Base-by-base conservation (phyloP, 2,797 vertebrate genomes). In the Pterois miles region DNA sequence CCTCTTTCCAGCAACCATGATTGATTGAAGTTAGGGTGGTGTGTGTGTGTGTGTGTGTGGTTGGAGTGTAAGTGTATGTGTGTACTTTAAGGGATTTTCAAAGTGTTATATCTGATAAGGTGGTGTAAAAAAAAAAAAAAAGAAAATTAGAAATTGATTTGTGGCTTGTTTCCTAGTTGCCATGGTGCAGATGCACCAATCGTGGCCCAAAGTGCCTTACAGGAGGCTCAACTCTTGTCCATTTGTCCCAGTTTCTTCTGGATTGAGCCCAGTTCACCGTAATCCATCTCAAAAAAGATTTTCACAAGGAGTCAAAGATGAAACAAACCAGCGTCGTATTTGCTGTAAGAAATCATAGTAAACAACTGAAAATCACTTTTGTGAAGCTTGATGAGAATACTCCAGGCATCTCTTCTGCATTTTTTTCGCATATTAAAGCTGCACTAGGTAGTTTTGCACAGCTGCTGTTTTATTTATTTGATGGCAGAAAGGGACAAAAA, bases 31-130 rank as follows among this genome's bases (percentile, higher is more conserved):
- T 54, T 29, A 18, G 31, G 14, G 40, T n/a, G 33, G 67, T 53
- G 23, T 62, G 48, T 38, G 27, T 64, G 16, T 27, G 50, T 25
- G 6, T 65, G 22, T 81, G 52, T 58, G 22, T 66, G 27, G 57
- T 7, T 82, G 43, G 12, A 13, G 25, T 48, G 25, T 71, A 12
- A 14, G n/a, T 33, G 31, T 54, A 31, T 73, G 54, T 72, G 25
- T 65, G 40, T 68, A 65, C 9, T 76, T 48, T 54, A 5, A 58
- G 29, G 16, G 53, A 27, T 53, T 86, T 87, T 86, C 83, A 91
- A 93, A 90, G 89, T 91, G 89, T 88, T 78, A 22, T 67, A 67
- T 81, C 59, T 60, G 40, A 84, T 67, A 74, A 81, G 43, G 72
- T 77, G 69, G 40, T 72, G 2, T 33, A 13, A 46, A 33, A 38